Evolutionary conservation across 2,888 invertebrate species (phyloP), one percentile per base, ranked within the genome.

Genomic region (Drosophila incognita): DNA sequence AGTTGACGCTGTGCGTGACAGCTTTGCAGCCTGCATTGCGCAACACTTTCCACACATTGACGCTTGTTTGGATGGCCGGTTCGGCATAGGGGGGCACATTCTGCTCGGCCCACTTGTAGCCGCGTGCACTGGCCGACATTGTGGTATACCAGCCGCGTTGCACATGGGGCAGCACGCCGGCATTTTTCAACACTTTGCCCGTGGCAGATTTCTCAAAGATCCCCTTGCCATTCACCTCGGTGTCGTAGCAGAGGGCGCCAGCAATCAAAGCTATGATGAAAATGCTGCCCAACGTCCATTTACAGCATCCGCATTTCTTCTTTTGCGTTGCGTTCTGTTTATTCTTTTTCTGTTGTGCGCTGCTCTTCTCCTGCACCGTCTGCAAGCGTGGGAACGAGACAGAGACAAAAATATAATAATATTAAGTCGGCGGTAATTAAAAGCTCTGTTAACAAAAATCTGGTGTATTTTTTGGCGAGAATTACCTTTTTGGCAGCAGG

Each of bases 161-260:
- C 60, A 95, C 95, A 81, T 95, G 95, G 59, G 95, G 95, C 70
- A 95, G 91, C 36, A 95, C 92, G 40, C 96, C 96, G 38, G 95
- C 94, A 82, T 95, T 95, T 83, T 95, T 95, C 81, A 96, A 93
- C 49, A 95, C 93, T 82, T 94, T 94, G 49, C 95, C 96, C 8
- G 95, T 95, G 81, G 94, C 93, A 51, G 96, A 96, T 80, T 95
- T 96, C 84, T 95, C 95, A 93, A 96, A 96, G 74, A 95, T 94
- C 54, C 96, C 95, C 66, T 95, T 95, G 67, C 95, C 95, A 86
- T 95, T 94, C 74, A 94, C 94, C 40, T 95, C 94, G 33, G 95
- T 94, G 93, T 97, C 97, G 81, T 95, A 95, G 40, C 94, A 93
- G 65, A 97, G 92, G 67, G 95, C 92, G 51, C 94, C 95, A 72